phyloP scores from a whole-genome alignment of 2,113 vertebrate species.

The Malurus melanocephalus region DNA sequence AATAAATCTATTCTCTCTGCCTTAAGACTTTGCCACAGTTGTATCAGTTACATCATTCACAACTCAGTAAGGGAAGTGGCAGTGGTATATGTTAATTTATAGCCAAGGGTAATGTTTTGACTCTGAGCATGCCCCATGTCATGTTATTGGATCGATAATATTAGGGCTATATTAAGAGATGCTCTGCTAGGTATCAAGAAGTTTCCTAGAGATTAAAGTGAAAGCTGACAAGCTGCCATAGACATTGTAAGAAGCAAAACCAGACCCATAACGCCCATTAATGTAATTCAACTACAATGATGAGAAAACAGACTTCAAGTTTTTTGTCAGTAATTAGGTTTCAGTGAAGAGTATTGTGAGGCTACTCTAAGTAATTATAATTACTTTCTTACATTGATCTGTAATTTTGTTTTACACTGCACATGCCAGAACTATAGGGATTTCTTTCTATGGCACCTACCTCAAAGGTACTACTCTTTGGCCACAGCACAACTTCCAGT shows the following conservation, averaged over 20 bases:
- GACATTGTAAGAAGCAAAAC: not conserved
- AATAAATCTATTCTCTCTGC: not conserved
- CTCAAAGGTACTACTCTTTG: not conserved
- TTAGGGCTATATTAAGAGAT: not conserved
- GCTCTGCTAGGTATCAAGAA: conserved; percentile 15
- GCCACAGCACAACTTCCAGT: not conserved
- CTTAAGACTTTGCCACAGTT: not conserved
- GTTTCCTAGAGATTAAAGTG: not conserved
- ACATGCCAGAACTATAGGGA: not conserved
- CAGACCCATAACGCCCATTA: not conserved
- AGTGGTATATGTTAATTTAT: not conserved
- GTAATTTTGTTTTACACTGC: not conserved
- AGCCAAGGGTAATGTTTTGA: not conserved
- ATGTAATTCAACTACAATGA: not conserved
- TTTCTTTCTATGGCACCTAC: not conserved
- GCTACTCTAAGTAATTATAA: conserved; percentile 1
- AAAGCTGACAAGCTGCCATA: not conserved
- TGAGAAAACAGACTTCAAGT: conserved; percentile 13
- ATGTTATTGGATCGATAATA: not conserved
- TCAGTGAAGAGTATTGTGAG: not conserved
- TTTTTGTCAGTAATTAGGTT: conserved; percentile 29
- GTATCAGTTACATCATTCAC: not conserved
- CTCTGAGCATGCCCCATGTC: not conserved
- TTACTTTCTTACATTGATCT: not conserved
- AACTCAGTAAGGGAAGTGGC: not conserved